phyloP scores from a whole-genome alignment of 2,113 vertebrate species.

The Bombycilla garrulus region DNA sequence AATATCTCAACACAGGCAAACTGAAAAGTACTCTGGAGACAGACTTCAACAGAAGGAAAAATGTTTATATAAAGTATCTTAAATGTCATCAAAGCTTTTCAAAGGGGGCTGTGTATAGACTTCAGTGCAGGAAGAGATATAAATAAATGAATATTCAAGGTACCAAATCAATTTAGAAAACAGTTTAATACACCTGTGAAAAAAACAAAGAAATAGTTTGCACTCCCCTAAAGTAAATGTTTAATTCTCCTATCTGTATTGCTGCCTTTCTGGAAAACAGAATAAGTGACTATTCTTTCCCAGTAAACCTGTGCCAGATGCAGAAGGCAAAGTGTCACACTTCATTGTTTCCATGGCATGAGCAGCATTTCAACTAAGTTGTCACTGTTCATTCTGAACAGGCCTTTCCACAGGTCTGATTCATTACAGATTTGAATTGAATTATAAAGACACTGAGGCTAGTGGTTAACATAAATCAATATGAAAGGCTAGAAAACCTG shows the following conservation, averaged over 20 bases:
- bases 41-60: background rate
- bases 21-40: background rate
- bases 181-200: background rate
- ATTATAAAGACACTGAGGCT: background rate
- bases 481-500: background rate
- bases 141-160: background rate
- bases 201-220: background rate
- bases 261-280: background rate
- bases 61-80: background rate
- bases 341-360: slow-evolving; percentile 37
- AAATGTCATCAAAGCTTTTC: background rate
- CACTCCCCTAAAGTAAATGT: background rate
- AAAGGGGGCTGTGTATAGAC: background rate
- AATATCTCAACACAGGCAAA: background rate
- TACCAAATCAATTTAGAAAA: background rate
- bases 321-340: slow-evolving; percentile 29
- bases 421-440: slow-evolving; percentile 25
- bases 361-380: slow-evolving; percentile 35
- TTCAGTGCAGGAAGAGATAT: background rate
- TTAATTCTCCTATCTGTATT: background rate
- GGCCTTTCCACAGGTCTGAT: slow-evolving; percentile 12
- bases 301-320: background rate
- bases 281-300: background rate
- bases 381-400: slow-evolving; percentile 5
- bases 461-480: slow-evolving; percentile 6